Evolutionary conservation across 1,140 invertebrate species (phyloP).

Genomic region (Ladona fulva): DNA sequence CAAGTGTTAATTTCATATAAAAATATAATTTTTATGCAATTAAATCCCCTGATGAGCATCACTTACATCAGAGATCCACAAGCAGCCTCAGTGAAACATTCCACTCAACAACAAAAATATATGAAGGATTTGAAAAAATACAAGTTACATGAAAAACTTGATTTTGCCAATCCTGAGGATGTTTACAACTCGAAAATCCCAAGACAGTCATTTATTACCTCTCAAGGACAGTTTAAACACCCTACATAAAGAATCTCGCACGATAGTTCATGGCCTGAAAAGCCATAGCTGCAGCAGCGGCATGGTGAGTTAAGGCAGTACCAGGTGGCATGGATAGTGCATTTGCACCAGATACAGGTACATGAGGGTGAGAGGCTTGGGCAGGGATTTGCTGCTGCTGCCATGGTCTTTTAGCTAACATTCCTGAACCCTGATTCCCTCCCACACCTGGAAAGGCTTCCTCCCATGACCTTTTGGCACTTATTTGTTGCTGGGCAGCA

Average conservation of each 20-base stretch:
- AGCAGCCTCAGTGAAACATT: not conserved
- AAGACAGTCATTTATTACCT: no score
- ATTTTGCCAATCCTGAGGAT: not conserved
- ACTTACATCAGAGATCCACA: not conserved
- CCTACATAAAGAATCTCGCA: not conserved
- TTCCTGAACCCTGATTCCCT: not conserved
- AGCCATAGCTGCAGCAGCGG: not conserved
- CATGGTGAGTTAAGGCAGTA: not conserved
- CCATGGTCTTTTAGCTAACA: not conserved
- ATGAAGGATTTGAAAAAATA: not conserved
- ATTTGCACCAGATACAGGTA: constrained; percentile 28
- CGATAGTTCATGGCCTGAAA: constrained; percentile 15
- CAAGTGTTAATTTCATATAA: not conserved
- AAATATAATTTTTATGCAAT: not conserved
- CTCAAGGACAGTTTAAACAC: not conserved
- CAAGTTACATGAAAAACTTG: not conserved
- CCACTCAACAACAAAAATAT: constrained; percentile 6
- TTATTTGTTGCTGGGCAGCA: constrained; percentile 29
- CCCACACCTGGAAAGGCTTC: constrained; percentile 32
- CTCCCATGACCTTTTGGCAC: constrained; percentile 39
- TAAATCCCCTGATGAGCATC: not conserved
- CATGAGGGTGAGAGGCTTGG: constrained; percentile 28
- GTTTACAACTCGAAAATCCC: not conserved
- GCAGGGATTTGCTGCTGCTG: constrained; percentile 11
- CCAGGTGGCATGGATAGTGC: not conserved